Percentiles rank a stretch among this genome's conserved stretches.
These are phyloP conservation scores for Propithecus coquereli DNA, from an alignment of 2,113 vertebrate genomes.

Conservation along the genomic window DNA sequence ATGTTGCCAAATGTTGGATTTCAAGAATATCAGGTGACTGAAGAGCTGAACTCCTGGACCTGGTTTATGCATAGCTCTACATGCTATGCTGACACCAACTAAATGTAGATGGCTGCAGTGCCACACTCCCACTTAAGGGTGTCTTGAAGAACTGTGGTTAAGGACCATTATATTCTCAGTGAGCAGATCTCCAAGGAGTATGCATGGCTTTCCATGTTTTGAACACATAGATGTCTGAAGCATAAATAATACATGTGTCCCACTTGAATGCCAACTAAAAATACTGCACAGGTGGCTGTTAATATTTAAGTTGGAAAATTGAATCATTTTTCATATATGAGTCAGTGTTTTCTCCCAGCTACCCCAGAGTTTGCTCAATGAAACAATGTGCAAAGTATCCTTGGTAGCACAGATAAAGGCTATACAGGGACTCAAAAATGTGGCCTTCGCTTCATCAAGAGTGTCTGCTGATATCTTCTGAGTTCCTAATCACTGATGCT, in stretches of 20 bases:
- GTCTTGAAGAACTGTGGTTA: background rate
- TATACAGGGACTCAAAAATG: background rate
- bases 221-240: background rate
- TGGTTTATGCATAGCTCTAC: background rate
- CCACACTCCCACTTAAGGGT: background rate
- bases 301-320: background rate
- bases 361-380: background rate
- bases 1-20: background rate
- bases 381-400: background rate
- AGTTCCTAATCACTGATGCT: background rate
- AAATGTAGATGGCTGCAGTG: background rate
- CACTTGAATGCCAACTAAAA: background rate
- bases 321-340: background rate
- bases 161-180: background rate
- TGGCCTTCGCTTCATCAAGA: background rate
- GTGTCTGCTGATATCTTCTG: background rate
- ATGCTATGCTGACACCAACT: background rate
- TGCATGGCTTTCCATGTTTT: background rate
- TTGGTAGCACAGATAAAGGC: background rate
- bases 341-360: background rate
- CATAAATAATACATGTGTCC: background rate
- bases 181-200: background rate
- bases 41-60: background rate
- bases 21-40: background rate
- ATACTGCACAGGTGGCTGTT: background rate